Evolutionary conservation across 2,888 invertebrate genomes (phyloP).

Genomic region (Drosophila niveifrons): DNA sequence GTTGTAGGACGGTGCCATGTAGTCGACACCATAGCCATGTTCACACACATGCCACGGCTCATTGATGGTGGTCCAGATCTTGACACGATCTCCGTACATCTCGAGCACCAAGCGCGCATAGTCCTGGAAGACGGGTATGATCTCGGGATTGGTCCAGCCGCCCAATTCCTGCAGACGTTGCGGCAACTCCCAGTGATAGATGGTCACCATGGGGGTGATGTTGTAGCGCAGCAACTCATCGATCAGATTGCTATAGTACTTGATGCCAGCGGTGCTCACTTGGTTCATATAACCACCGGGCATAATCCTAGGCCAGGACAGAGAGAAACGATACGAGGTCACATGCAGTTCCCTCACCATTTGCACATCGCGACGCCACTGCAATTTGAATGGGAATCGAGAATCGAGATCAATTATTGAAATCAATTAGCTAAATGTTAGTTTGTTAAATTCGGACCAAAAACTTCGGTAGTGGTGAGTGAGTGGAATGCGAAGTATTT

Average conservation of each 20-base stretch:
- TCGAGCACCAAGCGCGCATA: conserved; percentile 88
- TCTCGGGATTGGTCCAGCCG: conserved; percentile 89
- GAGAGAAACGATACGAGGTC: conserved; percentile 90
- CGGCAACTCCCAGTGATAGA: conserved; percentile 91
- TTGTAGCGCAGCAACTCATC: conserved; percentile 89
- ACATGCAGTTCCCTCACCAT: conserved; percentile 88
- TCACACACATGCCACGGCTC: conserved; percentile 88
- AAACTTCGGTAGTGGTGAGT: background rate
- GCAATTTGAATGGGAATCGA: conserved; percentile 22
- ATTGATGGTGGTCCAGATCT: conserved; percentile 92
- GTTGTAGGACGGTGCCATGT: conserved; percentile 87
- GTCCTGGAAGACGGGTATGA: conserved; percentile 88
- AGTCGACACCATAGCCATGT: conserved; percentile 86
- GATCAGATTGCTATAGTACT: conserved; percentile 92
- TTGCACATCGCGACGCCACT: conserved; percentile 88
- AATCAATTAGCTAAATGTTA: background rate
- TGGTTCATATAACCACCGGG: conserved; percentile 89
- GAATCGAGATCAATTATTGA: background rate
- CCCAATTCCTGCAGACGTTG: conserved; percentile 88
- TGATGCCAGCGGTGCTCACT: conserved; percentile 89
- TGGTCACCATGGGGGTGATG: conserved; percentile 90
- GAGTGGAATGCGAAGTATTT: conserved; percentile 51
- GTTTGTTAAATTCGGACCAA: too few relatives aligned
- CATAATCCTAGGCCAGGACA: conserved; percentile 91
- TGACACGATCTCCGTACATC: conserved; percentile 88